A percentile compares a stretch with the other conserved stretches of the same genome.
Conservation (phyloP, 2,113 vertebrate species). For the Litocranius walleri region DNA sequence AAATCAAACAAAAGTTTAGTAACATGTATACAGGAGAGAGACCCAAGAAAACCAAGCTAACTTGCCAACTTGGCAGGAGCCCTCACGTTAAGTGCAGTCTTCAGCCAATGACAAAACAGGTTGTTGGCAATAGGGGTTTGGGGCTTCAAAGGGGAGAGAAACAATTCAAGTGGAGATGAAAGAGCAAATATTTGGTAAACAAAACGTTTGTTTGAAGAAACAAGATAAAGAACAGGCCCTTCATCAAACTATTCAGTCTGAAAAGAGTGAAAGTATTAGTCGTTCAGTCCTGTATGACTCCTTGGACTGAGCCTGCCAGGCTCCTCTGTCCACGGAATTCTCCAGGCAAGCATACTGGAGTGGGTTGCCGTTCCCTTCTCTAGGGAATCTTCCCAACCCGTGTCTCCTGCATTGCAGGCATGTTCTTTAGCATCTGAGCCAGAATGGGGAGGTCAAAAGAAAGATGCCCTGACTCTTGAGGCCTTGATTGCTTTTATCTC, state of each 20-base stretch:
- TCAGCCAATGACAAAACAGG: background rate
- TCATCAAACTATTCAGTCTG: background rate
- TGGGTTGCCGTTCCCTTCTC: background rate
- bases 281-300: background rate
- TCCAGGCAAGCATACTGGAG: background rate
- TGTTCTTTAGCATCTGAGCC: background rate
- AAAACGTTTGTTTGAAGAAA: background rate
- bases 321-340: background rate
- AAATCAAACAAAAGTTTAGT: background rate
- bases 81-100: background rate
- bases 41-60: background rate
- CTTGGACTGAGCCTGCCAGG: background rate
- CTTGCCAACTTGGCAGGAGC: background rate
- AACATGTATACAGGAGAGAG: background rate
- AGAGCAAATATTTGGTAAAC: background rate
- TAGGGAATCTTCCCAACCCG: background rate
- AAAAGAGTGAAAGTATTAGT: background rate
- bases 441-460: background rate
- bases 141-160: background rate
- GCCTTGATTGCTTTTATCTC: background rate
- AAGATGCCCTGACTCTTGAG: background rate
- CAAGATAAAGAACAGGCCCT: background rate
- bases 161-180: background rate
- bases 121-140: background rate
- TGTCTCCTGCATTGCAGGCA: background rate